Base-by-base conservation (phyloP, 1,140 invertebrate species). In the Drosophila littoralis region DNA sequence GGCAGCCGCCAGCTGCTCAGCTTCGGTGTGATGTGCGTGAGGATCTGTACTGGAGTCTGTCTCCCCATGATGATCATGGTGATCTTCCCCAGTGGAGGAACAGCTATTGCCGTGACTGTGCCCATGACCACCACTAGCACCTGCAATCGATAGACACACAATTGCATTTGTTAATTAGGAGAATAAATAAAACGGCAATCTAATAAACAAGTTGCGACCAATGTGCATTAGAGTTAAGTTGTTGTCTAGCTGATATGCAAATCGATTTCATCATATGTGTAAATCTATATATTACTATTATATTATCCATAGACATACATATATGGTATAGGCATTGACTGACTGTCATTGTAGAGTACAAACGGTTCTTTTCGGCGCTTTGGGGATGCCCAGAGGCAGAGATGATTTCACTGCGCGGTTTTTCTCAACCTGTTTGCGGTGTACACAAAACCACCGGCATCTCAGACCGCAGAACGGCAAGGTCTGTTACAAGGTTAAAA, bases 401-500 rank as follows among this genome's bases (percentile, higher is more conserved):
- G 57, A 70, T 66, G 64, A 69, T 55, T 70, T 60, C 54, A 65
- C 38, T 45, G 7, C 33, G 61, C 68, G 83, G 66, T 58, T 82
- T 88, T 83, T 50, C 22, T 45, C 12, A 54, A 64, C 48, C 68
- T 71, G 61, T 45, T 72, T 60, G 57, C 36, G 54, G 35, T 54
- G 40, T 45, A 66, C 46, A 69, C 65, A 60, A 75, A 67, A 75
- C 46, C 69, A 67, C 45, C 46, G 45, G 52, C 36, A 28, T 36
- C 6, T 32, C 15, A 60, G 67, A 71, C 46, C 77, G 65, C 74
- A 71, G 32, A 43, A 3, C 22, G 13, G 38, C 75, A 86, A 85
- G 70, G 81, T 72, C 66, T 81, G 48, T 86, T 82, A 88, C 82
- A 88, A 86, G 82, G 82, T 66, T 80, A 83, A 73, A 69, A 70